Conservation (phyloP, 92 coral and sea anemone species). For the Porites cylindrica region DNA sequence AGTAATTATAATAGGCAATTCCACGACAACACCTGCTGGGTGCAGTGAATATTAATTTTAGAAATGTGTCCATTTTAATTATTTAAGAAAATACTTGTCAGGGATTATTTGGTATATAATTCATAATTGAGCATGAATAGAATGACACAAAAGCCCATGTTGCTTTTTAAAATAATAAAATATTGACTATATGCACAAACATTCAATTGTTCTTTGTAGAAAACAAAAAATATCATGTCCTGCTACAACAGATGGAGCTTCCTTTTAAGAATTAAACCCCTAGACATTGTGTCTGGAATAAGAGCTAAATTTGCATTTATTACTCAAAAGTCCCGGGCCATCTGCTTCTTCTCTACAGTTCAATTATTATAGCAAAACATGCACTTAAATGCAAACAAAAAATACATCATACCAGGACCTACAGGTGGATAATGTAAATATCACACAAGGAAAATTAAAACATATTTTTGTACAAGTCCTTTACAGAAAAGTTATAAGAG, state of each 20-base stretch:
- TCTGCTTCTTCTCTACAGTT: not conserved
- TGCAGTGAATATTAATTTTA: not conserved
- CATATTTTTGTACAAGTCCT: too few relatives aligned
- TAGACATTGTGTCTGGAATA: conserved; percentile 22
- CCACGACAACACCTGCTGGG: conserved; percentile 33
- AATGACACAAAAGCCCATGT: not conserved
- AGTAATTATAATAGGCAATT: not conserved
- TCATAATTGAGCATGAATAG: not conserved
- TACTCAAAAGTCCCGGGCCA: not conserved
- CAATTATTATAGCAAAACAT: not conserved
- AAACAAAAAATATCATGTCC: not conserved
- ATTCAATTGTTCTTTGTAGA: not conserved
- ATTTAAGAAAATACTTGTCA: conserved; percentile 8
- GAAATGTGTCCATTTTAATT: conserved; percentile 4
- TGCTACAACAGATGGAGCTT: conserved; percentile 4
- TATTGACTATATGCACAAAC: not conserved
- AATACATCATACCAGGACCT: not conserved
- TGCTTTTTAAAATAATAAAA: too few relatives aligned
- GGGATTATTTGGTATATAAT: not conserved
- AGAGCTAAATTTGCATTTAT: not conserved
- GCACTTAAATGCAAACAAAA: not conserved
- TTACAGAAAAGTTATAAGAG: too few relatives aligned
- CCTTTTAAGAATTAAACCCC: conserved; percentile 3
- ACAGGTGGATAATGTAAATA: not conserved
- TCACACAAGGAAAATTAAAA: not conserved